Evolutionary conservation across 2,888 invertebrate genomes (phyloP), one percentile per base, ranked within the genome.

Genomic region (Neuroscelio doddi): DNA sequence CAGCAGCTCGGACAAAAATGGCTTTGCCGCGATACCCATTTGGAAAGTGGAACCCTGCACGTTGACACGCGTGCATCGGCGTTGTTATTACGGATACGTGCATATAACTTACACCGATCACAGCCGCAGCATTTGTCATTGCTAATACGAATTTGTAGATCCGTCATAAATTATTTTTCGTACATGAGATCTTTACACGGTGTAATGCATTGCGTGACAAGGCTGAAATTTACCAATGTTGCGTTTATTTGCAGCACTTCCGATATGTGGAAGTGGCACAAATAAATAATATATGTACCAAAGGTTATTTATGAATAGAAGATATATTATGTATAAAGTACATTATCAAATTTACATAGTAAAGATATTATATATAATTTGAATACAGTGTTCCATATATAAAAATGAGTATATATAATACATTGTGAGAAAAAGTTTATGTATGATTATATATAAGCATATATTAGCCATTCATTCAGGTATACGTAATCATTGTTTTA

Each of bases 1-100:
- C 1, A 41, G 38, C 27, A 41, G 55, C 39, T 46, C 41, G 42
- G 21, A 68, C 72, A 68, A 77, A 77, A 77, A 76, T 73, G 72
- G 72, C 41, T 51, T 57, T 61, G 44, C 66, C 57, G 67, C 51
- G 63, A 15, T 64, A 62, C 56, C 59, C 64, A 69, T 76, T 76
- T 64, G 73, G 72, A 72, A 72, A 72, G 73, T n/a, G 36, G 49
- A 16, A 16, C 15, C 15, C n/a, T n/a, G 42, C 41, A 32, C 42
- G 39, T 38, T 50, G 61, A 61, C 61, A 55, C 61, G 29, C 61
- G 49, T 21, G 8, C 15, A 14, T 36, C n/a, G n/a, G n/a, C n/a
- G 26, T 26, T 26, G 7, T 26, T 26, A 26, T 26, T 26, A 26
- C 7, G 3, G n/a, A n/a, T n/a, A n/a, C n/a, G n/a, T n/a, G n/a